Base-by-base conservation (phyloP, 2,797 vertebrate genomes). In the Meriones psammophilus region DNA sequence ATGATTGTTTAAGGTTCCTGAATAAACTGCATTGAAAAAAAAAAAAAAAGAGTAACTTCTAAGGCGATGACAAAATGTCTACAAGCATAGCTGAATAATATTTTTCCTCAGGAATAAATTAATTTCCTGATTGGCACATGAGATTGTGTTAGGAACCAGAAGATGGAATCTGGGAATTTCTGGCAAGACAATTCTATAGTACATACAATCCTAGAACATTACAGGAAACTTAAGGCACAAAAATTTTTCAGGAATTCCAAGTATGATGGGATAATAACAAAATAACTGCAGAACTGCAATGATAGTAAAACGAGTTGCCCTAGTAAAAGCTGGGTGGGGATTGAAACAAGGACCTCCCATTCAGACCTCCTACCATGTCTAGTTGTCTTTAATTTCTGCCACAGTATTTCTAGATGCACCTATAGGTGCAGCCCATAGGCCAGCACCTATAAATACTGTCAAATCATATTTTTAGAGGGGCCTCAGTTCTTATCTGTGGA, bases 341-440 rank as follows among this genome's bases (percentile, higher is more conserved):
- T 2, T 10, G 50, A 42, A 74, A 14, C 18, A 8, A 46, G 39
- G 46, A 3, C 8, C 28, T 42, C n/a, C 22, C 2, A 13, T 18
- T 81, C 12, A 60, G 36, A 26, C 56, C 15, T 68, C 64, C 50
- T n/a, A 8, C 39, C 30, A 10, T 1, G 1, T 69, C 33, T 42
- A 17, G 0, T n/a, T 71, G 5, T 81, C n/a, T 81, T 76, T 83
- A 81, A 71, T 69, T 15, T 56, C 58, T 42, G 39, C 39, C 46
- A 14, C 50, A 50, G 50, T 50, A 50, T 50, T 50, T 50, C 50
- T 10, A 50, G 50, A 8, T 10, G 50, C 10, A 50, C 8, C 22
- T 62, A 10, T 1, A 1, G 22, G 20, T 9, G 1, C 5, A 26
- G 68, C 3, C 81, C 14, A 0, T 0, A 14, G 62, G 10, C 20